Base-by-base conservation (phyloP, 1,140 invertebrate species). In the Idris sp. region DNA sequence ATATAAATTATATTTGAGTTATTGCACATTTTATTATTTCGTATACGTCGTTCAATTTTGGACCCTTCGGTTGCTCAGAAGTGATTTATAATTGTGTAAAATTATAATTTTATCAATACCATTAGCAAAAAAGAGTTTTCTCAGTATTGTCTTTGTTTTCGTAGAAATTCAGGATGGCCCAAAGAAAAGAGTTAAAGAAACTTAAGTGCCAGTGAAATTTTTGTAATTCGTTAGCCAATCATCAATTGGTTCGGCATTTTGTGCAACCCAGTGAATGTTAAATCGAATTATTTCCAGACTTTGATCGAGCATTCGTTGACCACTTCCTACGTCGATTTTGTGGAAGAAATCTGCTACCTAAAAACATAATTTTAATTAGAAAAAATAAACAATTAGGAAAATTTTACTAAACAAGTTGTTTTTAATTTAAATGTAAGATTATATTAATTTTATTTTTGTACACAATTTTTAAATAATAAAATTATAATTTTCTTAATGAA, bases 211-310 rank as follows among this genome's bases (percentile, higher is more conserved):
- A 51, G 44, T 76, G 4, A 59, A 46, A 30, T 81, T 83, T 43
- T 86, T 76, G 71, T 90, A 86, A 22, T 86, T 83, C n/a, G 82
- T 81, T 1, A 93, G 85, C 91, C 91, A 93, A 35, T 88, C 74
- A 62, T 90, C 88, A 18, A 92, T 87, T 26, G 84, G 81, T 1
- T 89, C 87, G n/a, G 91, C 90, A 74, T 93, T 92, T 26, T 90
- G 87, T 28, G 90, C 85, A 1, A 93, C 90, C 93, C 93, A 95
- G 53, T 92, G 89, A n/a, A 94, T 93, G 81, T 94, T 94, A 28
- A 93, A 89, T 74, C 90, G 90, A 53, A 95, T 93, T n/a, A 89
- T 92, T 85, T 95, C 93, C 44, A 94, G 81, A 76, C 92, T 92
- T 79, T 94, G 92, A 22, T 92, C 89, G 14, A 94, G 83, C n/a